A percentile compares a stretch with the other conserved stretches of the same genome.
Conservation (phyloP, 1,140 invertebrate species). For the Chelonus insularis region DNA sequence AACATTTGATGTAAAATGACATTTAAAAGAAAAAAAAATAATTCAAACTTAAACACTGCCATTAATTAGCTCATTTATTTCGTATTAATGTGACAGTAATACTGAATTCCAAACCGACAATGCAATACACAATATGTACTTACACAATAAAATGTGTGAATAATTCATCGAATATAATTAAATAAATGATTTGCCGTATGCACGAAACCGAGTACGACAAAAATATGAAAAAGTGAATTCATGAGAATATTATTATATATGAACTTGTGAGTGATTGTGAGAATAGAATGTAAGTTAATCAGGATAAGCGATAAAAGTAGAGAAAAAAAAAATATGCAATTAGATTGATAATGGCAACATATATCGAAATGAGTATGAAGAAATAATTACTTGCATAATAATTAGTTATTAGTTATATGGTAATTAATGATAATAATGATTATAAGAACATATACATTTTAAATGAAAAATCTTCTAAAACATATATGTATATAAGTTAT, state of each 20-base stretch:
- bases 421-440: slow-evolving; percentile 9
- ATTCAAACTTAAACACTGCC: slow-evolving; percentile 51
- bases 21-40: not conserved
- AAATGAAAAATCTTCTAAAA: too few relatives aligned
- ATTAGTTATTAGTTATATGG: slow-evolving; percentile 18
- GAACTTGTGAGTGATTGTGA: too few relatives aligned
- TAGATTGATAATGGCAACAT: not conserved
- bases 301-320: not conserved
- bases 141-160: slow-evolving; percentile 46
- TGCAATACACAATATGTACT: slow-evolving; percentile 58
- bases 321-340: not conserved
- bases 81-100: slow-evolving; percentile 37
- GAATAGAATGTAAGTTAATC: too few relatives aligned
- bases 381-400: slow-evolving; percentile 31
- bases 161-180: slow-evolving; percentile 4
- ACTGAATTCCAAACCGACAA: slow-evolving; percentile 57
- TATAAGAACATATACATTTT: too few relatives aligned
- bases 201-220: not conserved
- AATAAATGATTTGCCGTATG: slow-evolving; percentile 3
- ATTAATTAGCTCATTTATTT: slow-evolving; percentile 43
- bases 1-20: not conserved
- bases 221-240: too few relatives aligned
- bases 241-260: too few relatives aligned
- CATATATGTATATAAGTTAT: slow-evolving; percentile 16
- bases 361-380: slow-evolving; percentile 25